phyloP scores from a whole-genome alignment of 2,888 invertebrate species.

The Rhingia rostrata region DNA sequence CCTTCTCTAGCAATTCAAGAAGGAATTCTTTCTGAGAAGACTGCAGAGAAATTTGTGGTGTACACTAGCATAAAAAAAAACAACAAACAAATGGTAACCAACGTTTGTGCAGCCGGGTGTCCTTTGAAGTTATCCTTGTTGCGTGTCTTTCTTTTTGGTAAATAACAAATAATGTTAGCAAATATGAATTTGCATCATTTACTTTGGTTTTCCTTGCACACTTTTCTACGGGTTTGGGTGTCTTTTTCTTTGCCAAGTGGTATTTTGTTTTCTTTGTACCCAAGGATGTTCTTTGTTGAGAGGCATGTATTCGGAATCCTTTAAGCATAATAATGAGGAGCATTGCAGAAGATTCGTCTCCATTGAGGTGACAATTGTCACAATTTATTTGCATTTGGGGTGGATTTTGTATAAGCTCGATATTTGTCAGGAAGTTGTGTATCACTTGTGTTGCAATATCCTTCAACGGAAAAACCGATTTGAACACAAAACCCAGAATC shows the following conservation, averaged over 20 bases:
- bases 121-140: conserved; percentile 58
- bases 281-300: neutral
- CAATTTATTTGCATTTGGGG: conserved; percentile 43
- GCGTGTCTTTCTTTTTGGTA: conserved; percentile 36
- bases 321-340: conserved; percentile 8
- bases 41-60: neutral
- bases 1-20: conserved; percentile 26
- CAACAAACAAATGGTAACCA: conserved; percentile 29
- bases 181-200: conserved; percentile 66
- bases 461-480: neutral
- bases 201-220: conserved; percentile 33
- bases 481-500: too few relatives aligned
- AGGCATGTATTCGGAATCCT: conserved; percentile 6
- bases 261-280: neutral
- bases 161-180: conserved; percentile 63
- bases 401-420: neutral
- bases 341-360: neutral
- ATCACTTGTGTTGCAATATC: neutral
- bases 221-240: neutral
- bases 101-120: conserved; percentile 55
- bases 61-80: neutral
- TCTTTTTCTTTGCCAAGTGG: conserved; percentile 9
- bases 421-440: neutral
- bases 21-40: neutral
- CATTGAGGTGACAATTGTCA: conserved; percentile 37